A percentile compares a stretch with the other conserved stretches of the same genome.
Conservation (phyloP, 2,888 invertebrate genomes). For the Cerastis leucographa region DNA sequence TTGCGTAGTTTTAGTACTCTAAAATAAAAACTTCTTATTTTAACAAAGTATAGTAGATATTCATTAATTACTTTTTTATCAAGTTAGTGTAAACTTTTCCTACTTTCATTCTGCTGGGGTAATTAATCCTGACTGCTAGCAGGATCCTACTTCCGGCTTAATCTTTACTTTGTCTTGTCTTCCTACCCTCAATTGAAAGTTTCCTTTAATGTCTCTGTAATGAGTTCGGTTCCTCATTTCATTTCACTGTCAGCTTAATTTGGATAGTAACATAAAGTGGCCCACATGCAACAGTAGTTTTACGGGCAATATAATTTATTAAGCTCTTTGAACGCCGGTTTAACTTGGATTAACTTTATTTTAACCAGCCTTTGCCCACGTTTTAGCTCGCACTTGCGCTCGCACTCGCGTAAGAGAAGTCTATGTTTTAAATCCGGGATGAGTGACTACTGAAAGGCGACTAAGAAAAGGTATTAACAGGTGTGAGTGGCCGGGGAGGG, state of each 20-base stretch:
- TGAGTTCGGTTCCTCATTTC: constrained; percentile 32
- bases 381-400: neutral
- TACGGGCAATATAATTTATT: constrained; percentile 6
- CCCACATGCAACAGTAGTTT: neutral
- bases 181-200: constrained; percentile 46
- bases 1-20: neutral
- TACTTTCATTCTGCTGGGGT: constrained; percentile 31
- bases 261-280: constrained; percentile 10
- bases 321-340: neutral
- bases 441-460: neutral
- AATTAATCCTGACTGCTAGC: constrained; percentile 59
- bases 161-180: constrained; percentile 56
- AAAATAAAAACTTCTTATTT: constrained; percentile 4
- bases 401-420: neutral
- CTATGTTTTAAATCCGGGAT: neutral
- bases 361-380: neutral
- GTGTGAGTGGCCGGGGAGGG: neutral
- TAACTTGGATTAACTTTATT: constrained; percentile 3
- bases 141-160: constrained; percentile 50
- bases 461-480: neutral
- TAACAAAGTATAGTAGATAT: constrained; percentile 19
- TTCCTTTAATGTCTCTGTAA: constrained; percentile 42
- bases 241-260: constrained; percentile 35
- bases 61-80: constrained; percentile 52
- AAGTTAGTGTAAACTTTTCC: constrained; percentile 46